Evolutionary conservation across 2,113 vertebrate genomes (phyloP), one percentile per base, ranked within the genome.

Genomic region (Tachysurus vachellii): DNA sequence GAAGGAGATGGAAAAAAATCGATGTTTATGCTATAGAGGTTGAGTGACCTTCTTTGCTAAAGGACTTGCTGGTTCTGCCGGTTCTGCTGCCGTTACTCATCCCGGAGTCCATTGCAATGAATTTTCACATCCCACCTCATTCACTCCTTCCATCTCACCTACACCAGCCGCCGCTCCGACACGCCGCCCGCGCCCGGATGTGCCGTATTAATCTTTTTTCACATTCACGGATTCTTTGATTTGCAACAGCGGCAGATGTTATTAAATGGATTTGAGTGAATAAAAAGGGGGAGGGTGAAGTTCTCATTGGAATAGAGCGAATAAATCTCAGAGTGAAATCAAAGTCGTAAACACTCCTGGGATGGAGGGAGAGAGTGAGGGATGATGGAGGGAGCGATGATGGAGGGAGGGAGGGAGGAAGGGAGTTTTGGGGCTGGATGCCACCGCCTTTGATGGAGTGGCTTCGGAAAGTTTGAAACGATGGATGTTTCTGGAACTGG

Each of bases 211-310:
- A 86, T 88, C 89, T 85, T 85, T 66, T 89, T 77, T 80, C 66
- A 57, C 83, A 86, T 85, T 87, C 87, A 86, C 57, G 36, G 70
- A 82, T 71, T 71, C 36, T 75, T 47, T 88, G 91, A 91, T 89
- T 91, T 91, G 87, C 59, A 64, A 82, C 86, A 82, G 70, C 71
- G 36, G 82, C 44, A 80, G 56, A 82, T 80, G 70, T 89, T 90
- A 86, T 89, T 86, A 88, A 91, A 90, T 89, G 64, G 71, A 87
- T 90, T 82, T 86, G 62, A 89, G 86, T 86, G 85, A 84, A 88
- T 88, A 86, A 89, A 75, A 42, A 7, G 19, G 57, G 47, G n/a
- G 59, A n/a, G 36, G 66, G 73, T 10, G 21, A 47, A 42, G 68
- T 82, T 62, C 83, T 85, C 56, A 36, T 80, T 59, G 70, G 88